phyloP scores from a whole-genome alignment of 1,140 invertebrate genomes.

The Papilio glaucus region DNA sequence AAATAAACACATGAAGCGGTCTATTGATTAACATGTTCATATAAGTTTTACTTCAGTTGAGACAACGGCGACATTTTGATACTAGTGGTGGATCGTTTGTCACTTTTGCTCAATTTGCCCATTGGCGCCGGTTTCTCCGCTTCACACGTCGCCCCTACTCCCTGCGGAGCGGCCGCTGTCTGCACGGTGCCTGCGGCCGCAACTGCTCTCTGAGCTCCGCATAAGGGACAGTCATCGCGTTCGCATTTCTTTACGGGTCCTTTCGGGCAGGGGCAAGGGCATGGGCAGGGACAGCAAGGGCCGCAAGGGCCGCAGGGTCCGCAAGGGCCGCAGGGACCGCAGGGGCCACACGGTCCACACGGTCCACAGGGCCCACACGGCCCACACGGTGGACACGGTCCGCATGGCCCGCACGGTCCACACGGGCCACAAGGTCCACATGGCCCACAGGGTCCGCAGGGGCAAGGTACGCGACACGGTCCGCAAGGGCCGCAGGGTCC shows the following conservation, averaged over 20 bases:
- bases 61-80: slow-evolving; percentile 41
- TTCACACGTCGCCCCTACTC: slow-evolving; percentile 38
- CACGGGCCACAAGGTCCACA: slow-evolving; percentile 85
- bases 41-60: not conserved
- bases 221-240: slow-evolving; percentile 44
- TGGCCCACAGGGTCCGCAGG: slow-evolving; percentile 71
- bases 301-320: slow-evolving; percentile 42
- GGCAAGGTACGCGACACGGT: slow-evolving; percentile 43
- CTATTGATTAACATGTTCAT: not conserved
- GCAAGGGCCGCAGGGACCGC: slow-evolving; percentile 44
- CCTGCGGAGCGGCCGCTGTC: slow-evolving; percentile 10
- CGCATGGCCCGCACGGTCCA: slow-evolving; percentile 56
- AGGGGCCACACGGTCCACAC: slow-evolving; percentile 43
- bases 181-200: slow-evolving; percentile 32
- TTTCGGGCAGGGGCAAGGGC: slow-evolving; percentile 44
- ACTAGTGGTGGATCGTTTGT: slow-evolving; percentile 11
- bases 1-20: slow-evolving; percentile 29
- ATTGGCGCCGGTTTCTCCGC: slow-evolving; percentile 38
- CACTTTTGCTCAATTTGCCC: not conserved
- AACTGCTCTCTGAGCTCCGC: slow-evolving; percentile 40
- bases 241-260: slow-evolving; percentile 55
- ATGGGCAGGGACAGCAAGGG: slow-evolving; percentile 42
- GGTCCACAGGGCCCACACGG: slow-evolving; percentile 40
- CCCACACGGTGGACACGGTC: slow-evolving; percentile 45
- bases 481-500: slow-evolving; percentile 54